Conservation (phyloP, 2,113 vertebrate genomes). For the Equus przewalskii region DNA sequence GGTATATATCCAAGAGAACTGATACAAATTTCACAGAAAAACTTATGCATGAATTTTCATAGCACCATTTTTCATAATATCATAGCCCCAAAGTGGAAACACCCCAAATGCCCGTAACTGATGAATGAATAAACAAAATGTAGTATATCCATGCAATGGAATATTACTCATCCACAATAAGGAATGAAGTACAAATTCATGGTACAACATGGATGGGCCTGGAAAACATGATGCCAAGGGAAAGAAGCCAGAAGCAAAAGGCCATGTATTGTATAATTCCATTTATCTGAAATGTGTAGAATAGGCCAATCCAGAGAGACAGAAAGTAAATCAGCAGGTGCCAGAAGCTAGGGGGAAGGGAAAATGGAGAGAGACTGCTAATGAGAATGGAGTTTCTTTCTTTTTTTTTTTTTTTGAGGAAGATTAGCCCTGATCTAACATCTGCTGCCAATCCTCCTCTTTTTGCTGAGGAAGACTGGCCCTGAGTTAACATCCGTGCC, state of each 20-base stretch:
- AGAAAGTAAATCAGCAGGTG: not conserved
- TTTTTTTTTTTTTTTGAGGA: too few relatives aligned
- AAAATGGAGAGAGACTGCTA: not conserved
- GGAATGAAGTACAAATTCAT: not conserved
- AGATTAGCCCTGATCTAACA: too few relatives aligned
- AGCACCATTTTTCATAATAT: not conserved
- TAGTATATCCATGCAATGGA: not conserved
- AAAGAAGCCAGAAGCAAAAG: not conserved
- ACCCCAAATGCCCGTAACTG: not conserved
- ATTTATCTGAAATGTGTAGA: not conserved
- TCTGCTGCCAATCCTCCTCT: too few relatives aligned
- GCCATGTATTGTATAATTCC: not conserved
- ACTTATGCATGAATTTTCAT: conserved; percentile 7
- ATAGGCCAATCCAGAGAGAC: not conserved
- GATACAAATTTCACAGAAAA: not conserved
- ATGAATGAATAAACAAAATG: not conserved
- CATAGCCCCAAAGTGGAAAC: not conserved
- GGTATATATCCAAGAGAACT: not conserved
- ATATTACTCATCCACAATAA: not conserved
- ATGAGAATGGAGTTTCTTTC: not conserved
- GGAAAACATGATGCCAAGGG: not conserved
- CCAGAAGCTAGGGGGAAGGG: not conserved
- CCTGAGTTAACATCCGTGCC: too few relatives aligned
- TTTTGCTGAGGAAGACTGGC: too few relatives aligned
- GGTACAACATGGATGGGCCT: not conserved